Evolutionary conservation across 2,888 invertebrate genomes (phyloP).

Genomic region (Meandrusa payeni): DNA sequence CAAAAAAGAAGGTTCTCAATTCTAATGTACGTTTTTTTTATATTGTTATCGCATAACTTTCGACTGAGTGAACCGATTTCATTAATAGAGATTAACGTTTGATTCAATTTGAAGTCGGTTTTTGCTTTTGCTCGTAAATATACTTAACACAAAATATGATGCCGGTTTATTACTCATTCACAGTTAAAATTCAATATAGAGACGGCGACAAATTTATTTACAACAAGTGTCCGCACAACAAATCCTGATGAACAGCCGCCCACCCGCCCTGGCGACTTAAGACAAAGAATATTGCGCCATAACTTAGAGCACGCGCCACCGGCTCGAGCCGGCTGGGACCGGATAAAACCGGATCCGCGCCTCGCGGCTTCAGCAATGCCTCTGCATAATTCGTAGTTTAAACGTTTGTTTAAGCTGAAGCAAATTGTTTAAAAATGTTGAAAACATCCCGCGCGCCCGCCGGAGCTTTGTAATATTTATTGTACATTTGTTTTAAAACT

Average conservation of each 20-base stretch:
- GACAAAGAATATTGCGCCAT: conserved; percentile 31
- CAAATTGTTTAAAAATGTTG: conserved; percentile 22
- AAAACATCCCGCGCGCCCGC: not conserved
- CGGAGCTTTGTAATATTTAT: not conserved
- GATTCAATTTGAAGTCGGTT: too few relatives aligned
- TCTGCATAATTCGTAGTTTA: conserved; percentile 21
- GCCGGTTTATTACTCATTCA: too few relatives aligned
- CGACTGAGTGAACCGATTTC: too few relatives aligned
- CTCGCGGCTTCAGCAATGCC: conserved; percentile 19
- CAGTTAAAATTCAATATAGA: too few relatives aligned
- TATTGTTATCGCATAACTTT: too few relatives aligned
- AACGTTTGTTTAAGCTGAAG: conserved; percentile 18
- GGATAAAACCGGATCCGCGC: conserved; percentile 29
- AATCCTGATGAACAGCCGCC: conserved; percentile 14
- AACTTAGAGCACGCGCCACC: conserved; percentile 19
- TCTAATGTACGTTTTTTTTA: too few relatives aligned
- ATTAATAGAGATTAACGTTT: too few relatives aligned
- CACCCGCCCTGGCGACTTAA: conserved; percentile 19
- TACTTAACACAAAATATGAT: too few relatives aligned
- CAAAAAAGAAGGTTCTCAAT: too few relatives aligned
- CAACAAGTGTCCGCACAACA: conserved; percentile 17
- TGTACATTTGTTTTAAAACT: not conserved
- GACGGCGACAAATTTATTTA: conserved; percentile 11
- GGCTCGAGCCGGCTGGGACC: conserved; percentile 19
- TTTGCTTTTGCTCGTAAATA: too few relatives aligned